phyloP scores from a whole-genome alignment of 2,888 invertebrate species.

The Seira ritae region DNA sequence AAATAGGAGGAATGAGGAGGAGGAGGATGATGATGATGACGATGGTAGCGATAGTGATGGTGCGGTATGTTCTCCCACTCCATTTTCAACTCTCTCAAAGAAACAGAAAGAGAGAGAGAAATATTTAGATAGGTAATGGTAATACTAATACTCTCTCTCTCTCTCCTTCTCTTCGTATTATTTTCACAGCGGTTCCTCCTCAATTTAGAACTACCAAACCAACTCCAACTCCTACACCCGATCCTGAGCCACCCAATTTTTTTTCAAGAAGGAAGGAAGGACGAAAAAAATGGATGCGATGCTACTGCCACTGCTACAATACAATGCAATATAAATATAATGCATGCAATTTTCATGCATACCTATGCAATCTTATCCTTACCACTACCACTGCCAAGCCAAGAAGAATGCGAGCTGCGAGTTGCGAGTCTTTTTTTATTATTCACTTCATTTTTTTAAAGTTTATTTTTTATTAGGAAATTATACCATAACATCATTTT shows the following conservation, averaged over 20 bases:
- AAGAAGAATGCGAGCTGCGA: too few relatives aligned
- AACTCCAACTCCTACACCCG: not conserved
- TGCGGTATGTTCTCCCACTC: conserved; percentile 10
- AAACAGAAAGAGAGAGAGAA: too few relatives aligned
- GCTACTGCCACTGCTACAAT: too few relatives aligned
- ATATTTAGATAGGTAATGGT: too few relatives aligned
- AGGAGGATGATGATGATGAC: too few relatives aligned
- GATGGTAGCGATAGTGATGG: too few relatives aligned
- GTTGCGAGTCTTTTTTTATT: not conserved
- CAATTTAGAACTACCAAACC: not conserved
- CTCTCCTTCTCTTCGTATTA: not conserved
- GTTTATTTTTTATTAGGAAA: conserved; percentile 2
- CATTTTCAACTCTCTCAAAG: too few relatives aligned
- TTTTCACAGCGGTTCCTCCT: not conserved
- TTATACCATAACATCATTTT: conserved; percentile 1
- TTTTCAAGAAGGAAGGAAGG: not conserved
- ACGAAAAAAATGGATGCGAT: too few relatives aligned
- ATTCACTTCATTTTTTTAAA: not conserved
- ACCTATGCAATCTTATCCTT: not conserved
- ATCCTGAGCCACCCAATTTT: not conserved
- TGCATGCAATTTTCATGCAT: not conserved
- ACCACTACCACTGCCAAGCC: not conserved
- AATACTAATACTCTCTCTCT: not conserved
- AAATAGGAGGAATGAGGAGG: conserved; percentile 17
- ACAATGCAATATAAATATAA: too few relatives aligned